These are phyloP conservation scores for Seriola aureovittata DNA, from an alignment of 2,113 vertebrate genomes.

Conservation along the genomic window DNA sequence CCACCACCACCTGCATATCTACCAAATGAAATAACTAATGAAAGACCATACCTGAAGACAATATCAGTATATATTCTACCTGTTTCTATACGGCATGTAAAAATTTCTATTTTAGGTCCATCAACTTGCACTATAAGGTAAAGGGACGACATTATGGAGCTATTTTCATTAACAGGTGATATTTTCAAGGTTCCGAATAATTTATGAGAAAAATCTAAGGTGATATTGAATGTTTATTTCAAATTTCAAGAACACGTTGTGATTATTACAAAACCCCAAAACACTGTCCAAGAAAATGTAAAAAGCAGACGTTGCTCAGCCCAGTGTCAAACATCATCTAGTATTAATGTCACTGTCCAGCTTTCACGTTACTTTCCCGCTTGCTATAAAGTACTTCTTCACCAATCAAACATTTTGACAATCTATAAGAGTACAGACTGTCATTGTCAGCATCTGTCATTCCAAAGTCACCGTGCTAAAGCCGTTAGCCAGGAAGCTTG, in stretches of 20 bases:
- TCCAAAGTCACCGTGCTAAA: conserved; percentile 45
- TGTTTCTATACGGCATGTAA: neutral
- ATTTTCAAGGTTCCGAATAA: neutral
- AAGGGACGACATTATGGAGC: neutral
- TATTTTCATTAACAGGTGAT: neutral
- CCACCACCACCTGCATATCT: neutral
- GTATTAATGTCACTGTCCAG: neutral
- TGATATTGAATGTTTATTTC: neutral
- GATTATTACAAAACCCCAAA: neutral
- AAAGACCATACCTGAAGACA: neutral
- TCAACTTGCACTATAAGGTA: neutral
- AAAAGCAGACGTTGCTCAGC: too few species aligned
- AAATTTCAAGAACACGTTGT: neutral
- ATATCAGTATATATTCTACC: neutral
- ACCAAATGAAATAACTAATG: neutral
- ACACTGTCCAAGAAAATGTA: neutral
- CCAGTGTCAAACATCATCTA: neutral
- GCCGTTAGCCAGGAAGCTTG: conserved; percentile 29
- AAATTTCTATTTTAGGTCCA: neutral
- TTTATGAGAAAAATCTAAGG: neutral
- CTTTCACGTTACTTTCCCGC: neutral
- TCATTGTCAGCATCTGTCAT: neutral
- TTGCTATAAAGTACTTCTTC: neutral
- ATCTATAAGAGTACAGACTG: neutral
- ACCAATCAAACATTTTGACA: neutral